Conservation (phyloP, 2,888 invertebrate genomes). For the Lasioglossum figueresi region DNA sequence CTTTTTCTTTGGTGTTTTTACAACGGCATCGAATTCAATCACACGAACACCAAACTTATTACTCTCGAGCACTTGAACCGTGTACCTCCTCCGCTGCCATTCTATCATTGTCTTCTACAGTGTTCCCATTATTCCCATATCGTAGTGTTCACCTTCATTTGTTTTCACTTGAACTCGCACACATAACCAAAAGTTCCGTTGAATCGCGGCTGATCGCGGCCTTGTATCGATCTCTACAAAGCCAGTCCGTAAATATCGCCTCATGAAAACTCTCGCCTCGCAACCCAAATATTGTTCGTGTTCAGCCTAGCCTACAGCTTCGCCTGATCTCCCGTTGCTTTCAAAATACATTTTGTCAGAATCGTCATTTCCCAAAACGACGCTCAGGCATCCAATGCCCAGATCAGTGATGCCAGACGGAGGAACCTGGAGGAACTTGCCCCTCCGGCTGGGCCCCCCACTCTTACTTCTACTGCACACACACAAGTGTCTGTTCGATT, state of each 20-base stretch:
- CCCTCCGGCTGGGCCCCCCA: too few relatives aligned
- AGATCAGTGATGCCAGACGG: too few relatives aligned
- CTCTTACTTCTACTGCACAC: too few relatives aligned
- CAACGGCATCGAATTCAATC: background rate
- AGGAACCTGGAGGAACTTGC: too few relatives aligned
- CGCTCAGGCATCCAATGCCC: conserved; percentile 46
- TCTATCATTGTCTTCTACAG: conserved; percentile 14
- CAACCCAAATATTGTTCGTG: background rate
- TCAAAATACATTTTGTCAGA: conserved; percentile 43
- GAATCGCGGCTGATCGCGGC: conserved; percentile 11
- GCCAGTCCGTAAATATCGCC: conserved; percentile 8
- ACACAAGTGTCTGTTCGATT: too few relatives aligned
- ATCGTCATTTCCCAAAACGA: conserved; percentile 48
- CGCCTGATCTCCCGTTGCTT: background rate
- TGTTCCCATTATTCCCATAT: conserved; percentile 19
- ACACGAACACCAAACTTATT: background rate
- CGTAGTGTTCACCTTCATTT: conserved; percentile 44
- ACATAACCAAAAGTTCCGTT: conserved; percentile 54
- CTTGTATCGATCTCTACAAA: conserved; percentile 44
- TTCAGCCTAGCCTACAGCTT: conserved; percentile 12
- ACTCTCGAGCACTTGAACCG: background rate
- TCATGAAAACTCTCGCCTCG: background rate
- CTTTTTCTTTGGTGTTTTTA: background rate
- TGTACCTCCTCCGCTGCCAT: background rate
- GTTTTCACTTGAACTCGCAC: conserved; percentile 33